Conservation (phyloP, 2,113 vertebrate genomes). For the Chascanopsetta lugubris region DNA sequence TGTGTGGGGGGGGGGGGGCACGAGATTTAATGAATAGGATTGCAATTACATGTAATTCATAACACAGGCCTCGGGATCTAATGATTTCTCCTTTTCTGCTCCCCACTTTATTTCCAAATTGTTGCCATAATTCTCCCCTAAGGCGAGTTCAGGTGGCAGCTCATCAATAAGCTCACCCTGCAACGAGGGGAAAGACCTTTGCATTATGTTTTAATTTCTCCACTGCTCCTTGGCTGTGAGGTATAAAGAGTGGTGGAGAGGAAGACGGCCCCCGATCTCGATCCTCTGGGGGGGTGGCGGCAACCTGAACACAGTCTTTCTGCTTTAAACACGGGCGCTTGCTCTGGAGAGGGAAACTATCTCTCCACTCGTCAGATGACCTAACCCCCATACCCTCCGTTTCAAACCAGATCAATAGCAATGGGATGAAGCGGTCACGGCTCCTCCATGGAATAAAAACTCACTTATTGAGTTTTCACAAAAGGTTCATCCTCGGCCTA, state of each 20-base stretch:
- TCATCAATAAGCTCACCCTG: conserved; percentile 76
- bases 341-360: conserved; percentile 60
- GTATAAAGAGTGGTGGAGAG: conserved; percentile 13
- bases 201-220: conserved; percentile 80
- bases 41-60: conserved; percentile 77
- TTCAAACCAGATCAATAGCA: conserved; percentile 68
- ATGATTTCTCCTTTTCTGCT: conserved; percentile 76
- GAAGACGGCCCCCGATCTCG: neutral
- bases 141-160: conserved; percentile 77
- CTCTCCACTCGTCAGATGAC: conserved; percentile 46
- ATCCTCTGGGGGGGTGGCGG: conserved; percentile 31
- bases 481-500: conserved; percentile 51
- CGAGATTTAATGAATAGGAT: conserved; percentile 74
- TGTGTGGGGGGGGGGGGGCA: conserved; percentile 59
- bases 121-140: conserved; percentile 77
- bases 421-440: conserved; percentile 62
- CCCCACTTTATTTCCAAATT: conserved; percentile 78
- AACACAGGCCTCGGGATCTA: conserved; percentile 67
- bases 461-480: conserved; percentile 64
- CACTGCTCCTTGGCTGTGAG: conserved; percentile 43
- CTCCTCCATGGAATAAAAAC: conserved; percentile 57
- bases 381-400: conserved; percentile 47
- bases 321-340: conserved; percentile 52
- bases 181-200: conserved; percentile 78
- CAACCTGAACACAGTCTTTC: conserved; percentile 37